Evolutionary conservation across 1,140 invertebrate species (phyloP), one percentile per base, ranked within the genome.

Genomic region (Pogonus chalceus): DNA sequence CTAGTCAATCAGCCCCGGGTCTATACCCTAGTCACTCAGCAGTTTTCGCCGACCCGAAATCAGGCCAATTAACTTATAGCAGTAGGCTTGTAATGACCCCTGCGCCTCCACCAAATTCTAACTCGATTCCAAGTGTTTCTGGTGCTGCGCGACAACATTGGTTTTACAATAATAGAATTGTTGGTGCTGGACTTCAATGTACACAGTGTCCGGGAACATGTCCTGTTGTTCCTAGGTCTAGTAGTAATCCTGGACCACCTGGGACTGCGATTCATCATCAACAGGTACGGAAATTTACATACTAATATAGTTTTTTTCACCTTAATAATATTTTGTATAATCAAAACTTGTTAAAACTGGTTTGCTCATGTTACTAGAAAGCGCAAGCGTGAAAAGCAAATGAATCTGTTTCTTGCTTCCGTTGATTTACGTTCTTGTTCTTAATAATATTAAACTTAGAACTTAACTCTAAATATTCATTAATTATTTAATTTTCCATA

Each of bases 31-130:
- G 58, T 53, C 68, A 72, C 57, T 58, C 69, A 23, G 68, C 68
- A 10, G 68, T 72, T 20, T 72, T 64, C 49, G 68, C 66, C 16
- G 68, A 70, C 56, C 67, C 66, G 39, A 70, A 70, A 56, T 62
- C 63, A 43, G 65, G 62, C 23, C 60, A 62, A n/a, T 70, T 68
- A 67, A 67, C 66, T 2, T 72, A 72, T 52, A 68, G 58, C 21
- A 71, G 69, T 49, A 55, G 68, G 10, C 50, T 72, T 7, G 65
- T 72, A 4, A n/a, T n/a, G n/a, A n/a, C n/a, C n/a, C n/a, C n/a
- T n/a, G 58, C 62, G 2, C 56, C 56, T 10, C 51, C 51, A 14
- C 57, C 51, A 22, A n/a, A n/a, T n/a, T n/a, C n/a, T n/a, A 18
- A 10, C 23, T 57, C 57, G 9, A 48, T 54, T 23, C 49, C 56